These are phyloP conservation scores for Phalloptychus januarius DNA, from an alignment of 2,797 vertebrate genomes.

Conservation along the genomic window DNA sequence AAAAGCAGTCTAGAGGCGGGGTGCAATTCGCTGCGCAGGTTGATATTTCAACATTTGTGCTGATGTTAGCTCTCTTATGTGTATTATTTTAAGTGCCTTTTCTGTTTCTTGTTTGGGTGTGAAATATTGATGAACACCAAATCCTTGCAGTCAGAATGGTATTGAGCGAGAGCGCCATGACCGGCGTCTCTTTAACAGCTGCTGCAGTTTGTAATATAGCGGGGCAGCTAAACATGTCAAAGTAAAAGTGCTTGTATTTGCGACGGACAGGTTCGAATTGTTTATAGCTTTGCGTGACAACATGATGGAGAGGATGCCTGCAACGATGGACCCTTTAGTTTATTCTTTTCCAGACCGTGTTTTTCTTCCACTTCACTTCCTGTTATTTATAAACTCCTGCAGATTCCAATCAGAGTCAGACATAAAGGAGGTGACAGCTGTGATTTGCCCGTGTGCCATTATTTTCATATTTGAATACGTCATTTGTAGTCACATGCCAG, in stretches of 20 bases:
- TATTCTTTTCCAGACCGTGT: background rate
- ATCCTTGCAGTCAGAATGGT: slow-evolving; percentile 1
- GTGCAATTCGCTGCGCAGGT: background rate
- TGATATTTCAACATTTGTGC: background rate
- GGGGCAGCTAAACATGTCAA: slow-evolving; percentile 16
- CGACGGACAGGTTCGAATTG: slow-evolving; percentile 1
- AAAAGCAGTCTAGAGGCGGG: background rate
- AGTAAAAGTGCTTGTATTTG: slow-evolving; percentile 14
- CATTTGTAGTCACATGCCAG: background rate
- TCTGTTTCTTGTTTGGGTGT: slow-evolving; percentile 4
- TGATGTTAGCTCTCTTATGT: background rate
- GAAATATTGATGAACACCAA: background rate
- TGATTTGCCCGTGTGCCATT: background rate
- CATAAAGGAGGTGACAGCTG: background rate
- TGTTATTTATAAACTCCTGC: background rate
- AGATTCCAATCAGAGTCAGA: background rate
- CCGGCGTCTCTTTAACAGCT: background rate
- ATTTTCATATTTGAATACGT: background rate
- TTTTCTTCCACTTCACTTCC: background rate
- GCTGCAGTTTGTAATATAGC: slow-evolving; percentile 2
- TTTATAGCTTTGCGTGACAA: slow-evolving; percentile 6
- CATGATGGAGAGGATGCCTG: slow-evolving; percentile 9
- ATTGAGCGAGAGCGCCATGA: background rate
- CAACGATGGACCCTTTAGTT: slow-evolving; percentile 3
- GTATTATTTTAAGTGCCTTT: slow-evolving; percentile 1